Conservation (phyloP, 2,888 invertebrate genomes). For the Acleris holmiana region DNA sequence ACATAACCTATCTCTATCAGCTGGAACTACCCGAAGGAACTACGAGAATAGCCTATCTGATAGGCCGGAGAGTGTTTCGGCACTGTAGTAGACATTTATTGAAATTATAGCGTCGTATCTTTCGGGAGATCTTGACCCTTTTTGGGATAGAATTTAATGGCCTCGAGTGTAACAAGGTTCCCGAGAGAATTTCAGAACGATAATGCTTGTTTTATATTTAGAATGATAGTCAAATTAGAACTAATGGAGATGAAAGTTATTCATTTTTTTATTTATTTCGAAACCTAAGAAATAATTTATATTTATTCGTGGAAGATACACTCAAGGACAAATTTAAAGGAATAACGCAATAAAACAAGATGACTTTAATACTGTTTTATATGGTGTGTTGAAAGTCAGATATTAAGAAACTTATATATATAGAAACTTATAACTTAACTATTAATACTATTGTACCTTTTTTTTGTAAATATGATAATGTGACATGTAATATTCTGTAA, state of each 20-base stretch:
- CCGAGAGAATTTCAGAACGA: constrained; percentile 4
- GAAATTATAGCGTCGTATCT: constrained; percentile 67
- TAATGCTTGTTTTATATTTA: not conserved
- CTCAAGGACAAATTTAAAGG: no score
- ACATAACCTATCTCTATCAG: constrained; percentile 9
- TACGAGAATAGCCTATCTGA: constrained; percentile 23
- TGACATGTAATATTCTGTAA: no score
- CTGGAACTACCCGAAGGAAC: constrained; percentile 9
- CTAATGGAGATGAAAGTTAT: not conserved
- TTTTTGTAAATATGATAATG: no score
- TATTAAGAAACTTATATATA: no score
- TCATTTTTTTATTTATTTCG: no score
- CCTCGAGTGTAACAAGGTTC: constrained; percentile 37
- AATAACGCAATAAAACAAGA: no score
- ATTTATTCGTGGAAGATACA: no score
- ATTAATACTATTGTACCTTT: no score
- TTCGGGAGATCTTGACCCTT: constrained; percentile 57
- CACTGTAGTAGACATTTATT: constrained; percentile 66
- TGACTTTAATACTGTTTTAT: no score
- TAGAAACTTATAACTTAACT: no score
- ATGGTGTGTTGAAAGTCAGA: no score
- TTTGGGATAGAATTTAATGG: constrained; percentile 57
- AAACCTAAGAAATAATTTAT: no score
- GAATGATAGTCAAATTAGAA: not conserved
- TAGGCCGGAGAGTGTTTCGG: constrained; percentile 26